Evolutionary conservation across 2,113 vertebrate species (phyloP), one percentile per base, ranked within the genome.

Genomic region (Syngnathus typhle): DNA sequence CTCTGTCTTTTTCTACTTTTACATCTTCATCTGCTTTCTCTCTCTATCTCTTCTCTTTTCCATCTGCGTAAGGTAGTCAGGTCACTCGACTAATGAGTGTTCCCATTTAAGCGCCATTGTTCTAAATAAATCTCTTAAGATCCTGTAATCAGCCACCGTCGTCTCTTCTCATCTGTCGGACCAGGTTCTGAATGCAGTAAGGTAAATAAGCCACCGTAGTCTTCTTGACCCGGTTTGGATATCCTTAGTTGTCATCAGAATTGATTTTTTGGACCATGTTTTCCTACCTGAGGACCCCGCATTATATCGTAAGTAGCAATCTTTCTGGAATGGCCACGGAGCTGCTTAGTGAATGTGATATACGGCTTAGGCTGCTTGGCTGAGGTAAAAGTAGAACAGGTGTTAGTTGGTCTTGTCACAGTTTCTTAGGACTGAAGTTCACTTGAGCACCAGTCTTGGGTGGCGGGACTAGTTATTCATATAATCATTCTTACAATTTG

Each of bases 101-200:
- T 84, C 71, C 86, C 86, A 82, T 89, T 87, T 88, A 80, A 82
- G 75, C 71, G 60, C 72, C 27, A 23, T 10, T 39, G 77, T 78
- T 70, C 67, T 84, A 86, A 90, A 90, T 89, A 89, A 88, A 87
- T 78, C 71, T 78, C 58, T 52, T 82, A 82, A 89, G 85, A 89
- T 81, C 81, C 78, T 81, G 69, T 89, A 88, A 89, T 89, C 84
- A 15, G 67, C 64, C 1, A 21, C 65, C 2, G 67, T 68, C 76
- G 81, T 65, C 81, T 70, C 70, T 55, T 55, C 51, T 67, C n/a
- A 63, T 52, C 64, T 47, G 55, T 63, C 56, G 62, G 79, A 81
- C 27, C 4, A 60, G 69, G 61, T 65, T 32, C 7, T 67, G 66
- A 41, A 54, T 51, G 47, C 62, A 69, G 59, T 21, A 7, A 76